Percentiles rank a stretch among this genome's conserved stretches.
These are phyloP conservation scores for Spongia lamella DNA, from an alignment of 37 sponge, comb jelly and placozoan species.

Conservation along the genomic window DNA sequence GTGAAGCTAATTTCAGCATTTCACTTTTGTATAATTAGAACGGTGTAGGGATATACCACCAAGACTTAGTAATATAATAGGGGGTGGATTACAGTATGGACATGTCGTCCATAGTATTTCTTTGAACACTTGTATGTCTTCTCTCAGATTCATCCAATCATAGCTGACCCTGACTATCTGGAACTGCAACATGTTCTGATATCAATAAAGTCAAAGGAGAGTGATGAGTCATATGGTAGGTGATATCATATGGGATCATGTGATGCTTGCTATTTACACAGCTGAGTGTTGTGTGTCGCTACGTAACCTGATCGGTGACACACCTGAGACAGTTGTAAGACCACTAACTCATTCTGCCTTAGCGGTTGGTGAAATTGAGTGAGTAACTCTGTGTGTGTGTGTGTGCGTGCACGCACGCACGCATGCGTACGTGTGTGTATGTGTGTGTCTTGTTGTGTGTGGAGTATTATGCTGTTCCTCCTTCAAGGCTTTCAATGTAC, in stretches of 20 bases:
- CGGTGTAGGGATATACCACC: no score
- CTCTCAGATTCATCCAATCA: conserved; percentile 53
- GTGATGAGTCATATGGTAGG: conserved; percentile 83
- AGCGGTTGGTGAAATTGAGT: conserved; percentile 64
- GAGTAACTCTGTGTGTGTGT: conserved; percentile 39
- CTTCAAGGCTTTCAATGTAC: conserved; percentile 25
- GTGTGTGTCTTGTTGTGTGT: neutral
- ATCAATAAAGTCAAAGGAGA: conserved; percentile 63
- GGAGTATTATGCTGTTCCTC: no score
- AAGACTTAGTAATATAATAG: no score
- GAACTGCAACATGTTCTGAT: conserved; percentile 73
- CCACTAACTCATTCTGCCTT: conserved; percentile 64
- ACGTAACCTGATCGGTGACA: conserved; percentile 20
- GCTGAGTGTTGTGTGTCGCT: conserved; percentile 53
- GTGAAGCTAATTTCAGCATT: no score
- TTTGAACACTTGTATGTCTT: no score
- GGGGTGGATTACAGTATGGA: no score
- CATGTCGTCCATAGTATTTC: no score
- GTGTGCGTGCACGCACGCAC: neutral
- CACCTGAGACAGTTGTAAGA: conserved; percentile 5
- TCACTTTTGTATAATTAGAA: no score
- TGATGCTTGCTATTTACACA: neutral
- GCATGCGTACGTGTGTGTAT: no score
- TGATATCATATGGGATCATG: neutral
- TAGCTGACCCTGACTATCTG: conserved; percentile 66